Evolutionary conservation across 2,888 invertebrate genomes (phyloP), one percentile per base, ranked within the genome.

Genomic region (Heliconius charithonia): DNA sequence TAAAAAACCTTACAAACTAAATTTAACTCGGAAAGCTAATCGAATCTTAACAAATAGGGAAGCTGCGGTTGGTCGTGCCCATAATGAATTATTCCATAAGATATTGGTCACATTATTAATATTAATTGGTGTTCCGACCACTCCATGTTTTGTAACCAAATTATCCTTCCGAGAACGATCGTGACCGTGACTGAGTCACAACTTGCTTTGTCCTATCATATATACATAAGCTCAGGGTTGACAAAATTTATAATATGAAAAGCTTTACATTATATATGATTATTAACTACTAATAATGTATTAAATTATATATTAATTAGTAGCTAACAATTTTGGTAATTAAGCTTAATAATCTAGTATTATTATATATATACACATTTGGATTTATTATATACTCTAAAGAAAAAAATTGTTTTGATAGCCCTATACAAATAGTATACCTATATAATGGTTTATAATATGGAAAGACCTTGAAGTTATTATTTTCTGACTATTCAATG

Each of bases 121-220:
- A 74, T 74, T 74, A 74, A 74, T 74, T 74, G 63, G 9, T 41
- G 37, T n/a, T 25, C 74, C 37, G 37, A 74, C 63, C 74, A 45
- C 41, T 74, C 59, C 45, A 65, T 45, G 74, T 74, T 65, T 80
- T 79, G 77, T 69, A 82, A 82, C 76, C 80, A 76, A 82, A 83
- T 79, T 83, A 84, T 85, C 86, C 86, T 86, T 86, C 86, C 81
- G 78, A 85, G 86, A 86, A 86, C 74, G 83, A 80, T 70, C 81
- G 81, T 80, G 83, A 81, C 82, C 84, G 79, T 84, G 82, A 80
- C 80, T 82, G 80, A 81, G 81, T 86, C 85, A 86, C 77, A 82
- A 63, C 80, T 79, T 51, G 80, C 81, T 82, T 81, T 80, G 81
- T 81, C 77, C 80, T 80, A 70, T 72, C 70, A 22, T 59, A n/a